phyloP scores from a whole-genome alignment of 2,797 vertebrate genomes.

The Ctenopoma kingsleyae region DNA sequence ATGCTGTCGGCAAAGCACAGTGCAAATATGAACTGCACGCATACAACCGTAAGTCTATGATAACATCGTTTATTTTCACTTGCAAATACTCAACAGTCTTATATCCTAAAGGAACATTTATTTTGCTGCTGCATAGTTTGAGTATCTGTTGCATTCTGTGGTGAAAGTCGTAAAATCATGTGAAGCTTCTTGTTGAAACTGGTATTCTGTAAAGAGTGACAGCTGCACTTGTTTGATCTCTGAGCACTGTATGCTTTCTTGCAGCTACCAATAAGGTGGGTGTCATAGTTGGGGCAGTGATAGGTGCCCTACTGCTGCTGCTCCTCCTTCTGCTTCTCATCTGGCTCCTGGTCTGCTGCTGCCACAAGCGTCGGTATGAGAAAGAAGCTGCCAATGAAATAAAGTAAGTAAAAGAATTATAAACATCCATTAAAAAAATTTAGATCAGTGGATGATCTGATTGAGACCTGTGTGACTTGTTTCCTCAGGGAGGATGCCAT shows the following conservation, averaged over 20 bases:
- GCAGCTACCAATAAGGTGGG: slow-evolving; percentile 84
- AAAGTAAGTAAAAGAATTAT: slow-evolving; percentile 73
- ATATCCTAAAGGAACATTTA: slow-evolving; percentile 2
- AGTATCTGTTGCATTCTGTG: slow-evolving; percentile 17
- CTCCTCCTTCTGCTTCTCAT: slow-evolving; percentile 89
- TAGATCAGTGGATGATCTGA: not conserved
- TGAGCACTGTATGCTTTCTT: slow-evolving; percentile 30
- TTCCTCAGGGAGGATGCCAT: slow-evolving; percentile 80
- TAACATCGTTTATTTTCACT: slow-evolving; percentile 31
- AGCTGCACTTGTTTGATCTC: slow-evolving; percentile 30
- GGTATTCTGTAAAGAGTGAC: not conserved
- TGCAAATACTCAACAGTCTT: slow-evolving; percentile 4
- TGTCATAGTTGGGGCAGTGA: slow-evolving; percentile 89
- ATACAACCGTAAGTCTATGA: slow-evolving; percentile 83
- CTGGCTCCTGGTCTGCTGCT: slow-evolving; percentile 90
- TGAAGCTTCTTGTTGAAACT: slow-evolving; percentile 4
- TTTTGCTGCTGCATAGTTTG: slow-evolving; percentile 2
- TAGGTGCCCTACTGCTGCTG: slow-evolving; percentile 88
- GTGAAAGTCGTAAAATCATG: not conserved
- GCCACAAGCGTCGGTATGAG: slow-evolving; percentile 85
- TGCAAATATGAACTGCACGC: slow-evolving; percentile 84
- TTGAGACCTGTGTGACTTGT: not conserved
- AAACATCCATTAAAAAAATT: not conserved
- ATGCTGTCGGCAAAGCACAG: slow-evolving; percentile 85
- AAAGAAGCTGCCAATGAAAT: slow-evolving; percentile 88